Conservation (phyloP, 2,113 vertebrate genomes). For the Chloebia gouldiae region DNA sequence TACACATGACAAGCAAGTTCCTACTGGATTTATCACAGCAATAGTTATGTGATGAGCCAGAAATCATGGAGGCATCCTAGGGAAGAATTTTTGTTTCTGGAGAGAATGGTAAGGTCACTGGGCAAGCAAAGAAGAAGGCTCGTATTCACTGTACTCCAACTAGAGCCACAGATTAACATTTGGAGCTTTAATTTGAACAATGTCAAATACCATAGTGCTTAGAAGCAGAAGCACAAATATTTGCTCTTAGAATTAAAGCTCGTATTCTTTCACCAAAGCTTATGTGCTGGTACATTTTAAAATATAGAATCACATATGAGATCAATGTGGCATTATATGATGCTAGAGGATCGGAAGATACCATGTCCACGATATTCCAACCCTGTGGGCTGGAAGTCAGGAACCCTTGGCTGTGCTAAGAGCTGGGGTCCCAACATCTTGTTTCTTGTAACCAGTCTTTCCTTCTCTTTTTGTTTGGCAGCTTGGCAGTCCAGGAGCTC, state of each 20-base stretch:
- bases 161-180: conserved; percentile 16
- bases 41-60: neutral
- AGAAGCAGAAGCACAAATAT: conserved; percentile 50
- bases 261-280: neutral
- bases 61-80: neutral
- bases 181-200: conserved; percentile 14
- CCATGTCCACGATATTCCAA: neutral
- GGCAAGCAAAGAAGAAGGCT: conserved; percentile 14
- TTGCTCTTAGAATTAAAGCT: conserved; percentile 36
- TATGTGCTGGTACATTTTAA: neutral
- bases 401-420: neutral
- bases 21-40: neutral
- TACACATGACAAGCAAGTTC: neutral
- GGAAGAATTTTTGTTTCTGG: neutral
- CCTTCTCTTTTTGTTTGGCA: neutral
- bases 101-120: conserved; percentile 10
- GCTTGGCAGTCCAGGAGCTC: neutral
- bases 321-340: neutral
- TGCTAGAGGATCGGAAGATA: neutral
- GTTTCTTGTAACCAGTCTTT: neutral
- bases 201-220: conserved; percentile 31
- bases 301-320: neutral
- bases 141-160: neutral
- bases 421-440: neutral
- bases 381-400: neutral